Percentiles rank a stretch among this genome's conserved stretches.
Evolutionary conservation across 2,888 invertebrate species (phyloP).

Genomic region (Plebejus argus): DNA sequence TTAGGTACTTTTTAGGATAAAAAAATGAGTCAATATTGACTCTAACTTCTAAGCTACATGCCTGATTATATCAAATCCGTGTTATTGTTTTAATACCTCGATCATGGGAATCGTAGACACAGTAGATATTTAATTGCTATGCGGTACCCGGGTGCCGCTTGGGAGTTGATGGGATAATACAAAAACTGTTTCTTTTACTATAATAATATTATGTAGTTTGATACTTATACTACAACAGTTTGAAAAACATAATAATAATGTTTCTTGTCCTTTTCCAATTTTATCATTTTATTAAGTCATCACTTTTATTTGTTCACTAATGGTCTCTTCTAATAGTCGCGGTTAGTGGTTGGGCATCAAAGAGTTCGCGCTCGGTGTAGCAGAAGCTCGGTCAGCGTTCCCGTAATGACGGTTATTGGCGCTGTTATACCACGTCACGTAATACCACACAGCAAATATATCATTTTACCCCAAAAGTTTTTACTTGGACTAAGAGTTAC

Average conservation of each 20-base stretch:
- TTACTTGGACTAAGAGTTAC: background rate
- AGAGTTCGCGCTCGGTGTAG: conserved; percentile 59
- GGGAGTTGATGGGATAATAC: no score
- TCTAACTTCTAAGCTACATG: no score
- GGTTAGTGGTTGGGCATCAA: conserved; percentile 52
- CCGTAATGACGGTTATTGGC: conserved; percentile 69
- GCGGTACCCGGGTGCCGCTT: no score
- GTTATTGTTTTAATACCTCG: no score
- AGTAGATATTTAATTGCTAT: no score
- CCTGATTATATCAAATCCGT: no score
- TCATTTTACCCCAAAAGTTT: background rate
- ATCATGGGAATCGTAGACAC: no score
- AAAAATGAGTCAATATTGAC: no score
- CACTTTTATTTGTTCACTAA: background rate
- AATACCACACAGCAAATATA: conserved; percentile 38
- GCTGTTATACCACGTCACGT: conserved; percentile 68
- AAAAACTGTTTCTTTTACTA: background rate
- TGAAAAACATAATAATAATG: background rate
- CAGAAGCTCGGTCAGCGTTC: conserved; percentile 67
- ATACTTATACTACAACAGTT: background rate
- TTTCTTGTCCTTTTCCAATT: background rate
- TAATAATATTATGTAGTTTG: no score
- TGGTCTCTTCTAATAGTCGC: background rate
- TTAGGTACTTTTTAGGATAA: no score
- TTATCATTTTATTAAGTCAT: background rate